These are phyloP conservation scores for Nasonia giraulti DNA, from an alignment of 1,140 invertebrate genomes.

Conservation along the genomic window DNA sequence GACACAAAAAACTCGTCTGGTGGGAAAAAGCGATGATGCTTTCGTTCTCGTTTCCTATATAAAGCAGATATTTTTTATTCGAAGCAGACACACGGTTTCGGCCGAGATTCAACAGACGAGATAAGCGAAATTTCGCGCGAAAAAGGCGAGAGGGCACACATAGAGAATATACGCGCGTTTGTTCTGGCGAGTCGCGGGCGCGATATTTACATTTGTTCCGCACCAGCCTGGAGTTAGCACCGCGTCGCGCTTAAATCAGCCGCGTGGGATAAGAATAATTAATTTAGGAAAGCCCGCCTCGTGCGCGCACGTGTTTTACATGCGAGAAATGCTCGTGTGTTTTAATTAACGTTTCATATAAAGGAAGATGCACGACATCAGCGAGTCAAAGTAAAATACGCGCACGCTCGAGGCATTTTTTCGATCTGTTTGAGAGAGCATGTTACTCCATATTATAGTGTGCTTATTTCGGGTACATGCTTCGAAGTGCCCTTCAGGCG, in stretches of 20 bases:
- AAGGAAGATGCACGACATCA: not conserved
- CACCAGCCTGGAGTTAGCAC: not conserved
- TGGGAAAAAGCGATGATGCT: too few species aligned
- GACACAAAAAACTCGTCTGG: not conserved
- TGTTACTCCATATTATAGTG: not conserved
- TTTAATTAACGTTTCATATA: conserved; percentile 19
- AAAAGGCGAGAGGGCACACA: not conserved
- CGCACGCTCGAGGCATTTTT: too few species aligned
- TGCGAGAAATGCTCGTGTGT: not conserved
- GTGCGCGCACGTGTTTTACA: not conserved
- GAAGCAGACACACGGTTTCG: too few species aligned
- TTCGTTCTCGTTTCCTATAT: too few species aligned
- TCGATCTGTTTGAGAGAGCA: too few species aligned
- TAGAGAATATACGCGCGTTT: too few species aligned
- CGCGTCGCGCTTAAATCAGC: conserved; percentile 15
- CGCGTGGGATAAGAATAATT: conserved; percentile 33
- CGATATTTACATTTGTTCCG: conserved; percentile 12
- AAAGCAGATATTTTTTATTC: too few species aligned
- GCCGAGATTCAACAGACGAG: too few species aligned
- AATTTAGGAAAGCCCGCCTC: conserved; percentile 21
- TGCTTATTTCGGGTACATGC: not conserved
- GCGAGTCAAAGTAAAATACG: not conserved
- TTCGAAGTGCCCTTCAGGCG: too few species aligned
- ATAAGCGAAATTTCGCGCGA: not conserved
- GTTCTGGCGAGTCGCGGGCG: too few species aligned